These are phyloP conservation scores for Cygnus buccinator DNA, from an alignment of 2,113 vertebrate genomes.

Conservation along the genomic window DNA sequence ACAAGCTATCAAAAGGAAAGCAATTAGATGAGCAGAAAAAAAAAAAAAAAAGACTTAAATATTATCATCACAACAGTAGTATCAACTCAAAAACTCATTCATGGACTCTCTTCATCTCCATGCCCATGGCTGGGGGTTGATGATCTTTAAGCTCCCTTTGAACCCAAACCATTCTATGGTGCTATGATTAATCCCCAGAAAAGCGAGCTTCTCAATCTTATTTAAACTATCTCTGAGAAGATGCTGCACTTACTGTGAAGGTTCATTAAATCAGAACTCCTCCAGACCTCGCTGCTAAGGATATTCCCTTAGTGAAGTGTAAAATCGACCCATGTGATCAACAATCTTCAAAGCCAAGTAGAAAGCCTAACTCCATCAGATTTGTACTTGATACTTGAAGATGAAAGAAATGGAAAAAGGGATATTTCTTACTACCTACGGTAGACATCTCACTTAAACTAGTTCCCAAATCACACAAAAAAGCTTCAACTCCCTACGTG, in stretches of 20 bases:
- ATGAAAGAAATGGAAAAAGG: not conserved
- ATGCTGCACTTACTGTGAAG: not conserved
- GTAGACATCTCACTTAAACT: not conserved
- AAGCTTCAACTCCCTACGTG: fast-evolving
- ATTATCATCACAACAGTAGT: not conserved
- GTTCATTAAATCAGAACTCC: not conserved
- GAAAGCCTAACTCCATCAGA: not conserved
- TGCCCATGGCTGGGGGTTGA: too few species aligned
- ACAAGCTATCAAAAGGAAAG: not conserved
- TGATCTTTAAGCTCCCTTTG: too few species aligned
- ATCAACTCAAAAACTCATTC: not conserved
- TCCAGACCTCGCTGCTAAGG: not conserved
- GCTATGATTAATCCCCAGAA: not conserved
- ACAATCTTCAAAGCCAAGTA: not conserved
- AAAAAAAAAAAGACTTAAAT: not conserved
- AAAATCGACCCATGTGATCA: not conserved
- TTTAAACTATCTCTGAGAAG: not conserved
- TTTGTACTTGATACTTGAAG: not conserved
- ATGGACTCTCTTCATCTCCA: not conserved
- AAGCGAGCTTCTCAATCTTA: not conserved
- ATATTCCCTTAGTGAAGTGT: not conserved
- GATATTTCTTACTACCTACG: not conserved
- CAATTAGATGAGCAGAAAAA: not conserved
- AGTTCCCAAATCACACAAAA: not conserved
- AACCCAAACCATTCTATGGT: too few species aligned